Evolutionary conservation across 1,140 invertebrate genomes (phyloP).

Genomic region (Drosophila serrata): DNA sequence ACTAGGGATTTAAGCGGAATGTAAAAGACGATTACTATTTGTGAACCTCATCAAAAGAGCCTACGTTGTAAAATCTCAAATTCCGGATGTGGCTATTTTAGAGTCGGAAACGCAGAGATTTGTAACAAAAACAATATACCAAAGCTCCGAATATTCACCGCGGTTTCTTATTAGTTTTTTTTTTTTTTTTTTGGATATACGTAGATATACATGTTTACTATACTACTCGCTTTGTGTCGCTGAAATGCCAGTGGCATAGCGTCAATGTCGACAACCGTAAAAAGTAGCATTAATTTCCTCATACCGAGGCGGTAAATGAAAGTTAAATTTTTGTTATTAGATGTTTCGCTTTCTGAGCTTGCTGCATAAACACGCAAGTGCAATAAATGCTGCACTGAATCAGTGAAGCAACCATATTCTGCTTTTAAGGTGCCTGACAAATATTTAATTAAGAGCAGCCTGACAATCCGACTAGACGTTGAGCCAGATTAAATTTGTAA

Average conservation of each 20-base stretch:
- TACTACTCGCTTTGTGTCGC: neutral
- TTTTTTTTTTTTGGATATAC: no score
- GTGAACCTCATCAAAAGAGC: no score
- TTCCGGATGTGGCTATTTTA: no score
- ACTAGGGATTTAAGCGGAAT: no score
- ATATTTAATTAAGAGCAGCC: slow-evolving; percentile 67
- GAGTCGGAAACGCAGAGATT: neutral
- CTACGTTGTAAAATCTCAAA: no score
- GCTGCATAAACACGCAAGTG: slow-evolving; percentile 58
- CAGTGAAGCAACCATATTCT: slow-evolving; percentile 44
- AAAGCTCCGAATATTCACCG: neutral
- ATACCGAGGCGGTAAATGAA: slow-evolving; percentile 63
- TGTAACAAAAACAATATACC: neutral
- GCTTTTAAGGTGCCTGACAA: slow-evolving; percentile 44
- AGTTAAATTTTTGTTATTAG: slow-evolving; percentile 68
- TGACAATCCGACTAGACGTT: slow-evolving; percentile 47
- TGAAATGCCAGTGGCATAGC: slow-evolving; percentile 9
- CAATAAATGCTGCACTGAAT: slow-evolving; percentile 42
- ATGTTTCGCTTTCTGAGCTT: slow-evolving; percentile 77
- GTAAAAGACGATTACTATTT: no score
- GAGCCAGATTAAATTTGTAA: slow-evolving; percentile 10
- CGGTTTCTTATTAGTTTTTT: no score
- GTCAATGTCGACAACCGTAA: slow-evolving; percentile 25
- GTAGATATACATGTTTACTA: neutral
- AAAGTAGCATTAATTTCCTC: slow-evolving; percentile 59